phyloP scores from a whole-genome alignment of 1,140 invertebrate genomes.

The Nomia melanderi region DNA sequence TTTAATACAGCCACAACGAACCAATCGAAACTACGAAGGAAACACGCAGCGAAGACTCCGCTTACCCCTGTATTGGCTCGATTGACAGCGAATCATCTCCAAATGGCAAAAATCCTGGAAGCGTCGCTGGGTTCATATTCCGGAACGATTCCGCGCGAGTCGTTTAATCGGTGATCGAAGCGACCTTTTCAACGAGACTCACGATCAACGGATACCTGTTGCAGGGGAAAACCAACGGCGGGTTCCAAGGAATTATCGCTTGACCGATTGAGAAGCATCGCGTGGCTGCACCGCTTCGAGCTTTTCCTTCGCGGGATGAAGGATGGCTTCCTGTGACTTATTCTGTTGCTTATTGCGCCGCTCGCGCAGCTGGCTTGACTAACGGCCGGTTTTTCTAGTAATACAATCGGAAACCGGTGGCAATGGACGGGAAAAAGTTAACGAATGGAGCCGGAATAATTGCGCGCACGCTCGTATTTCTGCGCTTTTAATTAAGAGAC shows the following conservation, averaged over 20 bases:
- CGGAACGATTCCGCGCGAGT: conserved; percentile 46
- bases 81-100: no score
- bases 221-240: conserved; percentile 5
- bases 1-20: no score
- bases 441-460: neutral
- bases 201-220: conserved; percentile 59
- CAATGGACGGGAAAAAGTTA: neutral
- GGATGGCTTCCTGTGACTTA: neutral
- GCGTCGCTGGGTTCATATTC: neutral
- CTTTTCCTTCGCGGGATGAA: neutral
- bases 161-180: neutral
- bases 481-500: no score
- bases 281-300: neutral
- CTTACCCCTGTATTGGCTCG: no score
- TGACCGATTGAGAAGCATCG: conserved; percentile 32
- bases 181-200: no score
- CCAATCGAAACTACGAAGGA: no score
- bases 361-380: neutral
- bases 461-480: neutral
- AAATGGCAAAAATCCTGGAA: no score
- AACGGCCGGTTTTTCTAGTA: neutral
- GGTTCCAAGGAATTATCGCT: conserved; percentile 32
- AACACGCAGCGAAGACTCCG: no score
- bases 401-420: neutral
- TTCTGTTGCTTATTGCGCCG: neutral